Percentiles rank a stretch among this genome's conserved stretches.
phyloP scores from a whole-genome alignment of 2,797 vertebrate genomes.

The Kryptolebias ocellatus region DNA sequence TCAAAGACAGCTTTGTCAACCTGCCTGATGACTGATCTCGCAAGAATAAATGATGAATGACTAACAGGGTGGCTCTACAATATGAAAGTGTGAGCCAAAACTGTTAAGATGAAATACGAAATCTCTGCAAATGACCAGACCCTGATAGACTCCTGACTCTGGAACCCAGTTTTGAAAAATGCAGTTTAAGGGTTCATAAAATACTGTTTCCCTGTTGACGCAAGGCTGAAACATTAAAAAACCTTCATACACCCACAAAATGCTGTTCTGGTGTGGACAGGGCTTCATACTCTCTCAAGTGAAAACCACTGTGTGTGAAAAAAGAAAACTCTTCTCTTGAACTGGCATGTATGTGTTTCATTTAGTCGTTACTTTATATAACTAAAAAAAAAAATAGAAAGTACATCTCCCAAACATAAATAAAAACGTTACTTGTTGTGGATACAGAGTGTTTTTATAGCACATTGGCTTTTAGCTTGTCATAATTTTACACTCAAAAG shows the following conservation, averaged over 20 bases:
- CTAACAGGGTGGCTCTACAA: constrained; percentile 16
- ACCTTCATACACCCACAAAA: constrained; percentile 25
- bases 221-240: neutral
- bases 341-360: constrained; percentile 33
- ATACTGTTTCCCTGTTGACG: constrained; percentile 52
- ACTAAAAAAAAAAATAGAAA: constrained; percentile 14
- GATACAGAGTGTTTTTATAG: constrained; percentile 3
- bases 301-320: constrained; percentile 24
- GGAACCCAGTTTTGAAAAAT: no score
- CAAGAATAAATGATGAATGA: constrained; percentile 19
- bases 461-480: constrained; percentile 15
- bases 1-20: constrained; percentile 24
- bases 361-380: constrained; percentile 10
- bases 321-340: constrained; percentile 41
- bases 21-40: constrained; percentile 32
- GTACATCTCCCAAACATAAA: neutral
- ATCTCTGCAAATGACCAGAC: constrained; percentile 8
- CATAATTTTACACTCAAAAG: constrained; percentile 1
- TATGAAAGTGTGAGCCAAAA: constrained; percentile 23
- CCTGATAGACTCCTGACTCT: neutral
- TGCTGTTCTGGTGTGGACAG: no score
- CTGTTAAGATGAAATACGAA: constrained; percentile 45
- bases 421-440: constrained; percentile 10
- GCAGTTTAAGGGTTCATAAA: constrained; percentile 23
- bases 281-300: constrained; percentile 3